These are phyloP conservation scores for Griposia aprilina DNA, from an alignment of 2,888 invertebrate species.

Conservation along the genomic window DNA sequence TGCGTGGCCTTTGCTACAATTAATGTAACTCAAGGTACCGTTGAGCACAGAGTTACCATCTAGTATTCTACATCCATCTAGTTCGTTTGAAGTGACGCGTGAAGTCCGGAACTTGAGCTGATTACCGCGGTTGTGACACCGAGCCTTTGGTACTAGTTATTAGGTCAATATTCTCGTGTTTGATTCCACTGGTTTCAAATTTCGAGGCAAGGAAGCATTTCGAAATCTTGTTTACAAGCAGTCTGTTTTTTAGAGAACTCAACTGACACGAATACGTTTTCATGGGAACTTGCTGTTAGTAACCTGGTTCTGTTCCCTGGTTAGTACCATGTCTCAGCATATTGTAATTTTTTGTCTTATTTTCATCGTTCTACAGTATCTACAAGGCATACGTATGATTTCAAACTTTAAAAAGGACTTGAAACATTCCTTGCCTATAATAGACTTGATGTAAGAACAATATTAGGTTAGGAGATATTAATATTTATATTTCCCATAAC, in stretches of 20 bases:
- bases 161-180: slow-evolving; percentile 51
- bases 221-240: background rate
- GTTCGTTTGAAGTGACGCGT: slow-evolving; percentile 42
- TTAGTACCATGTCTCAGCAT: background rate
- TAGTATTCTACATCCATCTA: slow-evolving; percentile 23
- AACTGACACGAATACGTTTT: too few species aligned
- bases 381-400: too few species aligned
- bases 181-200: background rate
- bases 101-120: slow-evolving; percentile 48
- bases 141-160: slow-evolving; percentile 45
- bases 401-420: too few species aligned
- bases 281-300: too few species aligned
- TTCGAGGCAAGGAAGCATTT: background rate
- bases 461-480: background rate
- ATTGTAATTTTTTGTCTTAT: background rate
- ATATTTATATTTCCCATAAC: background rate
- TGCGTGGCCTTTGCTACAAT: slow-evolving; percentile 32
- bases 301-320: too few species aligned
- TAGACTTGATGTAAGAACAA: background rate
- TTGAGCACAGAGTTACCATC: slow-evolving; percentile 36
- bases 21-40: slow-evolving; percentile 36
- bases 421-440: background rate
- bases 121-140: slow-evolving; percentile 49
- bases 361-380: too few species aligned
- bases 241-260: too few species aligned